phyloP scores from a whole-genome alignment of 2,113 vertebrate genomes.

The Ciconia maguari region DNA sequence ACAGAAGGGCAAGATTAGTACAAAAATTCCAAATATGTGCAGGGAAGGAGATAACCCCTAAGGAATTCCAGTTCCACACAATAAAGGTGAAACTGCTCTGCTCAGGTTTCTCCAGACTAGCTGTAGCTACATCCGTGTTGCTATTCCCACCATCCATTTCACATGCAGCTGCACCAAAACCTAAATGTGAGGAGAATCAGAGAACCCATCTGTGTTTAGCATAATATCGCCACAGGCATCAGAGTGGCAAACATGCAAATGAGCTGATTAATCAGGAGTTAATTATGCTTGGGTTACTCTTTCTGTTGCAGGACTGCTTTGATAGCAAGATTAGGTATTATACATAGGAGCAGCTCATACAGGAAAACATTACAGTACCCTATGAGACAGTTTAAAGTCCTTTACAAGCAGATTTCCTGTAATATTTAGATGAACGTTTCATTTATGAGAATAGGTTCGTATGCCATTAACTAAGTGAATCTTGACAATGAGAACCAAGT shows the following conservation, averaged over 20 bases:
- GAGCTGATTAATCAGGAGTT: conserved; percentile 47
- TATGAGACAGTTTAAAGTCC: conserved; percentile 7
- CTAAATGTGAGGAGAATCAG: not conserved
- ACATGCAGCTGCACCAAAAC: conserved; percentile 11
- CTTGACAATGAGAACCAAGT: not conserved
- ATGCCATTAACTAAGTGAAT: conserved; percentile 28
- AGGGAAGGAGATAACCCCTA: conserved; percentile 34
- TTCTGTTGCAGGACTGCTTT: conserved; percentile 2
- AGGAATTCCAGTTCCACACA: conserved; percentile 40
- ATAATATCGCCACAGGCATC: not conserved
- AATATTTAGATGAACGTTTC: conserved; percentile 19
- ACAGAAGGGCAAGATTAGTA: conserved; percentile 20
- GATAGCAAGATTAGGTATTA: not conserved
- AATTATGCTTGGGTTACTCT: not conserved
- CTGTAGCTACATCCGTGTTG: not conserved
- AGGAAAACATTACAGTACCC: not conserved
- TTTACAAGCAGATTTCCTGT: conserved; percentile 13
- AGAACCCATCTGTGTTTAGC: conserved; percentile 39
- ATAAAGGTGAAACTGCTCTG: conserved; percentile 22
- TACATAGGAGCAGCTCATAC: not conserved
- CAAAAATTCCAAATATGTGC: conserved; percentile 44
- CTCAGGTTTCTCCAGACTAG: not conserved
- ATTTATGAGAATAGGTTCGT: not conserved
- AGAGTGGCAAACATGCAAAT: conserved; percentile 43
- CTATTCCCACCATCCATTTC: conserved; percentile 17